Evolutionary conservation across 2,888 invertebrate species (phyloP).

Genomic region (Carpatolechia fugitivella): DNA sequence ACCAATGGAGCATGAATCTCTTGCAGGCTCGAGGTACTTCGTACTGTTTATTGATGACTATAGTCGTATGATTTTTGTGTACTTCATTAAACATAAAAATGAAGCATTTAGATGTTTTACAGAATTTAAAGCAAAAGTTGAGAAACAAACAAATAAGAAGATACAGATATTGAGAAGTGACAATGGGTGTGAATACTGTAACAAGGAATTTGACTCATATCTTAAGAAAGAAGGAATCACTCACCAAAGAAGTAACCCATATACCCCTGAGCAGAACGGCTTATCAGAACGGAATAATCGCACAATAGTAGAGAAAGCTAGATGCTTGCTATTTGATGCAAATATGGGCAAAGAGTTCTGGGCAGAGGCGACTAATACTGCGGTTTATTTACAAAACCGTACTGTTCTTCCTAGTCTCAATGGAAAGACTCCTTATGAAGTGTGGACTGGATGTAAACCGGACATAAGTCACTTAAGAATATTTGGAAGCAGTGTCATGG

Average conservation of each 20-base stretch:
- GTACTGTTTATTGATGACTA: constrained; percentile 24
- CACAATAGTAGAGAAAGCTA: not conserved
- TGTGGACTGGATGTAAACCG: not conserved
- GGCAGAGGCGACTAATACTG: not conserved
- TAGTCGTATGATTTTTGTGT: constrained; percentile 5
- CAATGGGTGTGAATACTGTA: constrained; percentile 1
- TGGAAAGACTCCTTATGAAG: not conserved
- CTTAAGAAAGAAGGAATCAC: not conserved
- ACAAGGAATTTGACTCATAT: not conserved
- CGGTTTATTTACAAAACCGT: not conserved
- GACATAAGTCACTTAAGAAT: not conserved
- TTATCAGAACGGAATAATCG: not conserved
- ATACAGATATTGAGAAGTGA: constrained; percentile 1
- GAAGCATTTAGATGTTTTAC: not conserved
- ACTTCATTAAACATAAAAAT: constrained; percentile 1
- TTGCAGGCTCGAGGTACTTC: constrained; percentile 30
- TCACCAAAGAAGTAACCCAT: constrained; percentile 4
- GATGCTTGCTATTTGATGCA: constrained; percentile 3
- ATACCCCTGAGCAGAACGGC: constrained; percentile 7
- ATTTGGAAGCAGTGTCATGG: not conserved
- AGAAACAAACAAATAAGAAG: constrained; percentile 2
- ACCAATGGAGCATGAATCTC: constrained; percentile 27
- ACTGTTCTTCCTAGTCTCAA: not conserved
- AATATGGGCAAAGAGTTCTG: not conserved
- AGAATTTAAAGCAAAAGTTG: not conserved